A percentile compares a stretch with the other conserved stretches of the same genome.
Conservation (phyloP, 1,140 invertebrate species). For the Sesamia nonagrioides region DNA sequence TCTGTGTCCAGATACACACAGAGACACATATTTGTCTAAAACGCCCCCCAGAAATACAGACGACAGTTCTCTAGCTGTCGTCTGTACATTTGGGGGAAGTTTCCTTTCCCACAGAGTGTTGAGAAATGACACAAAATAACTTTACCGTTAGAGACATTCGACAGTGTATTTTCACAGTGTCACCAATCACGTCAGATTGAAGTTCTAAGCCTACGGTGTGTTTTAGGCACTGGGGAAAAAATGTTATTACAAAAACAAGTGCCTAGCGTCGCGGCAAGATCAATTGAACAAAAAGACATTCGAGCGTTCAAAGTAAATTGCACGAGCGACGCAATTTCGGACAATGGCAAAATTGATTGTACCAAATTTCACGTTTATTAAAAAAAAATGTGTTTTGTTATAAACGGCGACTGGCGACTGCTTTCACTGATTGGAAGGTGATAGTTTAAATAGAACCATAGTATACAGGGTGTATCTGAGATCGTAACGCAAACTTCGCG, state of each 20-base stretch:
- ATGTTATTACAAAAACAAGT: not conserved
- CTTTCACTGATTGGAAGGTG: not conserved
- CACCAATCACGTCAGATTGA: not conserved
- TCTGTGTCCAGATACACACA: too few relatives aligned
- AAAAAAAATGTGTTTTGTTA: not conserved
- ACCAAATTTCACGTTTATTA: not conserved
- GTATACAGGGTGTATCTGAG: too few relatives aligned
- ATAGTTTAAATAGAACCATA: not conserved
- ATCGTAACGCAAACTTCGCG: too few relatives aligned
- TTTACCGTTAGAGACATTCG: not conserved
- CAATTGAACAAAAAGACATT: conserved; percentile 13
- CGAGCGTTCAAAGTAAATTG: conserved; percentile 12
- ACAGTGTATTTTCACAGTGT: not conserved
- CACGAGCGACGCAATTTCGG: not conserved
- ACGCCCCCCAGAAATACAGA: too few relatives aligned
- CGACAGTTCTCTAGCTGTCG: too few relatives aligned
- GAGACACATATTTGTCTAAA: too few relatives aligned
- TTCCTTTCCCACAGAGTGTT: too few relatives aligned
- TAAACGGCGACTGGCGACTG: not conserved
- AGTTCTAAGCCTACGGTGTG: not conserved
- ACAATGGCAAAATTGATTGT: conserved; percentile 10
- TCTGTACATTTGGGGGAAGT: too few relatives aligned
- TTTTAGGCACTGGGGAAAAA: not conserved
- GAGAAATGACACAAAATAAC: too few relatives aligned
- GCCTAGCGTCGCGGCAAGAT: conserved; percentile 5